Conservation (phyloP, 2,888 invertebrate species). For the Nephrotoma flavescens region DNA sequence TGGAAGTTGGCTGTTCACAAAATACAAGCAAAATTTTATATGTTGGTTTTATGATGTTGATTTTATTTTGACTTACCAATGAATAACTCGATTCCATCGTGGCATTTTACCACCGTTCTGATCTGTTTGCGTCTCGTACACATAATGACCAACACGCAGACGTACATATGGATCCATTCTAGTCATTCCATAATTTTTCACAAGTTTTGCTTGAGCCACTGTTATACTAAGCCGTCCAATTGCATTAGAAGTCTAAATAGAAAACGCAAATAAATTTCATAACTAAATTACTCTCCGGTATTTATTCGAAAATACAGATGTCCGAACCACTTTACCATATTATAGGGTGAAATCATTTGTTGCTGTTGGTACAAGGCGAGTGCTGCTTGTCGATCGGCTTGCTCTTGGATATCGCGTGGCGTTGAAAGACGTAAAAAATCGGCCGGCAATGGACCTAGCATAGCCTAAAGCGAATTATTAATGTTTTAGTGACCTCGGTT, state of each 20-base stretch:
- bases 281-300: background rate
- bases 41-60: background rate
- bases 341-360: constrained; percentile 18
- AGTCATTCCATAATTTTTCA: constrained; percentile 88
- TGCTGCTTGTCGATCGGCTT: constrained; percentile 22
- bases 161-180: constrained; percentile 95
- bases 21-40: background rate
- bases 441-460: constrained; percentile 19
- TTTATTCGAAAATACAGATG: background rate
- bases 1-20: constrained; percentile 40
- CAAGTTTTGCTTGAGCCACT: constrained; percentile 77
- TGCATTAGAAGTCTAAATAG: constrained; percentile 18
- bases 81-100: constrained; percentile 89
- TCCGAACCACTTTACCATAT: constrained; percentile 13
- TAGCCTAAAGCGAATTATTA: constrained; percentile 15
- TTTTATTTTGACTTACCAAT: constrained; percentile 22
- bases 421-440: constrained; percentile 22
- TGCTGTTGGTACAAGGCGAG: constrained; percentile 22
- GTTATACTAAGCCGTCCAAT: constrained; percentile 68
- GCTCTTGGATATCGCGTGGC: constrained; percentile 19
- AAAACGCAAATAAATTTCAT: background rate
- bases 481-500: background rate
- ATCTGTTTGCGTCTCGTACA: constrained; percentile 92
- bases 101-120: constrained; percentile 91
- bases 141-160: constrained; percentile 80